These are phyloP conservation scores for Atta colombica DNA, from an alignment of 1,140 invertebrate genomes.

Conservation along the genomic window DNA sequence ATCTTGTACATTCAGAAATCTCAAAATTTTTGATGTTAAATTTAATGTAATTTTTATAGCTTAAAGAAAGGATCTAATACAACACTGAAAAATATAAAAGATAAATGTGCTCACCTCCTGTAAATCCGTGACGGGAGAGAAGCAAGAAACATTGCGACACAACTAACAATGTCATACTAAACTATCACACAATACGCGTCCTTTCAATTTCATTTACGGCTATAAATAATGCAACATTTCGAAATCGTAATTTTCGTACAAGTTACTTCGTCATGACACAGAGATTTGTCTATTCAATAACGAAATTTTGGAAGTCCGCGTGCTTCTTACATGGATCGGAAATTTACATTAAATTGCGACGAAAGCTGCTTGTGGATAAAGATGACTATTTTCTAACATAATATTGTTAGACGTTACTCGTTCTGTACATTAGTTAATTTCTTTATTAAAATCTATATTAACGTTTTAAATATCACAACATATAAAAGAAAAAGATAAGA, in stretches of 20 bases:
- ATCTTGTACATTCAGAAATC: neutral
- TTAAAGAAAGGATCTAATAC: neutral
- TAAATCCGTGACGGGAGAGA: slow-evolving; percentile 81
- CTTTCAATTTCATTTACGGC: slow-evolving; percentile 62
- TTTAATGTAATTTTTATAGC: slow-evolving; percentile 14
- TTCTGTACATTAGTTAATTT: neutral
- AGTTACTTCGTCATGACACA: slow-evolving; percentile 67
- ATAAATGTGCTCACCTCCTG: slow-evolving; percentile 86
- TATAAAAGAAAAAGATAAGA: neutral
- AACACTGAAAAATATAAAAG: slow-evolving; percentile 10
- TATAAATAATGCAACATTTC: slow-evolving; percentile 60
- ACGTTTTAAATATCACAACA: neutral
- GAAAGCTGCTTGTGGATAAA: slow-evolving; percentile 48
- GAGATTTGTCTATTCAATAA: slow-evolving; percentile 64
- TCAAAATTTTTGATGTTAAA: neutral
- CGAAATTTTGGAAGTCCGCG: slow-evolving; percentile 59
- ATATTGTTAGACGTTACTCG: neutral
- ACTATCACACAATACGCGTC: slow-evolving; percentile 73
- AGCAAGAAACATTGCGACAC: slow-evolving; percentile 86
- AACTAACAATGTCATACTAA: slow-evolving; percentile 86
- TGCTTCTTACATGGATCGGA: slow-evolving; percentile 53
- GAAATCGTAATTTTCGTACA: slow-evolving; percentile 52
- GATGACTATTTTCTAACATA: neutral
- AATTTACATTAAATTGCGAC: slow-evolving; percentile 40
- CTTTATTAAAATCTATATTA: neutral